Conservation (phyloP, 2,888 invertebrate species). For the Rhamnusium bicolor region DNA sequence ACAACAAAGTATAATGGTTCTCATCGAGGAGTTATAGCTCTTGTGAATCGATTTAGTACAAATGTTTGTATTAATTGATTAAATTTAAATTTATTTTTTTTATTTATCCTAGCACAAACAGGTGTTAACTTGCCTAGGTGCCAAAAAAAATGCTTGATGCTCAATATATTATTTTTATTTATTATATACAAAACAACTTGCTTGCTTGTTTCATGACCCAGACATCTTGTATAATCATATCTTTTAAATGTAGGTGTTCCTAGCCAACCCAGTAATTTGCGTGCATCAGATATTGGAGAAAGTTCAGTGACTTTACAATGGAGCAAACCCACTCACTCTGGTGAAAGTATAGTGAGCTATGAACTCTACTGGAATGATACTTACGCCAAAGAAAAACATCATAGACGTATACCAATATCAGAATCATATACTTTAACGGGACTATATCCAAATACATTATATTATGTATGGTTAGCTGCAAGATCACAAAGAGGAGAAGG, state of each 20-base stretch:
- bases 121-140: no score
- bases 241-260: constrained; percentile 83
- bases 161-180: no score
- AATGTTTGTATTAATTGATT: no score
- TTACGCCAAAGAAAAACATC: constrained; percentile 91
- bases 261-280: constrained; percentile 93
- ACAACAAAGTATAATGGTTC: no score
- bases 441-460: constrained; percentile 95
- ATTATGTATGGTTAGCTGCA: constrained; percentile 97
- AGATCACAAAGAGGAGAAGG: constrained; percentile 95
- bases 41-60: no score
- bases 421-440: constrained; percentile 91
- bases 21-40: no score
- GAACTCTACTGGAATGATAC: constrained; percentile 98
- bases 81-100: no score
- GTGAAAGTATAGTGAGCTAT: constrained; percentile 95
- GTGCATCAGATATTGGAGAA: constrained; percentile 90
- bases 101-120: no score
- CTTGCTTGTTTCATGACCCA: no score
- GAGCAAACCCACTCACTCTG: constrained; percentile 92
- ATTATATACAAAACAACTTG: no score
- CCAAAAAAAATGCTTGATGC: no score
- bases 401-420: constrained; percentile 86
- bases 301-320: constrained; percentile 93
- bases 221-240: neutral